phyloP scores from a whole-genome alignment of 2,797 vertebrate species.

The Huso huso region DNA sequence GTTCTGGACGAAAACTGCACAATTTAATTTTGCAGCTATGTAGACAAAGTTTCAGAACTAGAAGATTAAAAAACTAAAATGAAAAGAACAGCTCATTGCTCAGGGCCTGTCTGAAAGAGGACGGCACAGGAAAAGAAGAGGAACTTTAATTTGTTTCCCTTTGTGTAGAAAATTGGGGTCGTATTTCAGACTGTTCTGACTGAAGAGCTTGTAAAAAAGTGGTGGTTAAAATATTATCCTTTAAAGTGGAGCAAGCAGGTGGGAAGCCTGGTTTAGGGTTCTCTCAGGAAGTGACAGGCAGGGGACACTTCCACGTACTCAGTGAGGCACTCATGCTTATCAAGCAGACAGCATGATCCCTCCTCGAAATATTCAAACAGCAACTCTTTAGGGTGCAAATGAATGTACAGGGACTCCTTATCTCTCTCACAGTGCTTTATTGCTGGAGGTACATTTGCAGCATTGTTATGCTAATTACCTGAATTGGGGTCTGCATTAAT shows the following conservation, averaged over 20 bases:
- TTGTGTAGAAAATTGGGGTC: slow-evolving; percentile 59
- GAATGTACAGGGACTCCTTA: slow-evolving; percentile 54
- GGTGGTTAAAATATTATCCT: slow-evolving; percentile 41
- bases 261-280: slow-evolving; percentile 71
- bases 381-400: slow-evolving; percentile 49
- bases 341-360: slow-evolving; percentile 49
- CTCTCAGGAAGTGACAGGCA: slow-evolving; percentile 55
- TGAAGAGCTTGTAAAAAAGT: slow-evolving; percentile 40
- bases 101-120: too few relatives aligned
- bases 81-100: too few relatives aligned
- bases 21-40: too few relatives aligned
- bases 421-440: slow-evolving; percentile 50
- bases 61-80: too few relatives aligned
- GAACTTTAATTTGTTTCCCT: slow-evolving; percentile 34
- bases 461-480: slow-evolving; percentile 67
- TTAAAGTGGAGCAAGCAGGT: slow-evolving; percentile 71
- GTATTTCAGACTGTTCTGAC: slow-evolving; percentile 68
- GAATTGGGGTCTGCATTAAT: slow-evolving; percentile 45
- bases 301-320: slow-evolving; percentile 54
- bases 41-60: too few relatives aligned
- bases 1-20: too few relatives aligned
- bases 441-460: slow-evolving; percentile 43
- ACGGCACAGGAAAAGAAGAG: too few relatives aligned
- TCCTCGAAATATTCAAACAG: slow-evolving; percentile 46
- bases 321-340: slow-evolving; percentile 66